Conservation (phyloP, 1,140 invertebrate species). For the Theocolax elegans region DNA sequence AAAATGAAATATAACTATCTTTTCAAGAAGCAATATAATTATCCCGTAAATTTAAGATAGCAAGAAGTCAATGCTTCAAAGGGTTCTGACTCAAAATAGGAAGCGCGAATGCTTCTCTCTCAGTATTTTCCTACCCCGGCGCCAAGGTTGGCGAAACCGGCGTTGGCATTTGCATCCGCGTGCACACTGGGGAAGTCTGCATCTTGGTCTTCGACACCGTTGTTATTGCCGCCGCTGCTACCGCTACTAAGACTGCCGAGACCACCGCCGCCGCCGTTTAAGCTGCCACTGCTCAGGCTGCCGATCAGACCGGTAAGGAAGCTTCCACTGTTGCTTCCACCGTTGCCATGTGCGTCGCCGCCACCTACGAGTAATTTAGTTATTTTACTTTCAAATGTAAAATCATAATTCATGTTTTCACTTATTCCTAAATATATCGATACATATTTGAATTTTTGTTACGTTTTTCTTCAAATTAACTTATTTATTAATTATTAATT, state of each 20-base stretch:
- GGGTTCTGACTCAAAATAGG: background rate
- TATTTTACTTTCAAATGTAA: too few relatives aligned
- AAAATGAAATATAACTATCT: too few relatives aligned
- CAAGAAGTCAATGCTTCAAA: slow-evolving; percentile 26
- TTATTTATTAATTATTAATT: too few relatives aligned
- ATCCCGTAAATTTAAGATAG: background rate
- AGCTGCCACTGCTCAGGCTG: slow-evolving; percentile 44
- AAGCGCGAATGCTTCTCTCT: slow-evolving; percentile 27
- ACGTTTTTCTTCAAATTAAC: too few relatives aligned
- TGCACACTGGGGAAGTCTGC: slow-evolving; percentile 42
- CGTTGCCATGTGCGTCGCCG: background rate
- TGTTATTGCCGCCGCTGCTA: slow-evolving; percentile 41
- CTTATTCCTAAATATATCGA: too few relatives aligned
- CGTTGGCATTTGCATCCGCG: slow-evolving; percentile 42
- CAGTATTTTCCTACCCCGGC: slow-evolving; percentile 61
- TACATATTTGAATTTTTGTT: too few relatives aligned
- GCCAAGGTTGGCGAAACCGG: slow-evolving; percentile 57
- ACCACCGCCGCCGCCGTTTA: slow-evolving; percentile 64
- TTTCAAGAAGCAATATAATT: too few relatives aligned
- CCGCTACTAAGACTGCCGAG: slow-evolving; percentile 67
- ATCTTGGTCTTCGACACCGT: slow-evolving; percentile 49
- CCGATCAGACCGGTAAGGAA: slow-evolving; percentile 49
- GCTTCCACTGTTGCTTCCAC: slow-evolving; percentile 40
- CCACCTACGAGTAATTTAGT: background rate
- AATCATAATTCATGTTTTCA: too few relatives aligned